Evolutionary conservation across 2,113 vertebrate genomes (phyloP), one percentile per base, ranked within the genome.

Genomic region (Equus przewalskii): DNA sequence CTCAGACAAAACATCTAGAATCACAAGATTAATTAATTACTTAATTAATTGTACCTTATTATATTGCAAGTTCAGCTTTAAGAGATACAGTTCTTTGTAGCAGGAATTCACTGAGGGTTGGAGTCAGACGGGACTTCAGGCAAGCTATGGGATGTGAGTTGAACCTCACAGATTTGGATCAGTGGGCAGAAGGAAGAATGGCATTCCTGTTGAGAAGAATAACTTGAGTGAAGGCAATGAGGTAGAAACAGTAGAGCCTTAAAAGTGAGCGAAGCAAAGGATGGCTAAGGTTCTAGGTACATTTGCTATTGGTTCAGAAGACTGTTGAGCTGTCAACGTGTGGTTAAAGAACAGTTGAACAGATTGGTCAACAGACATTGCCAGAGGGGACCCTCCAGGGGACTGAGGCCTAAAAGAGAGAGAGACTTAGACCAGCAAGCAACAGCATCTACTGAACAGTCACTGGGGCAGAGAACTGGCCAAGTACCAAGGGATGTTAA

Each of bases 401-500:
- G 22, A 44, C 60, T 7, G 62, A 72, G 54, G 24, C 15, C 15
- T 56, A 41, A 80, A 86, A 36, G 49, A 16, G 13, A 28, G n/a
- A 44, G 18, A 78, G 26, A 15, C 4, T 1, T 41, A n/a, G n/a
- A 14, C 36, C 49, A 78, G 30, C 4, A 18, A 80, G 18, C 11
- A 41, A 62, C 1, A 6, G 4, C 12, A 10, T 30, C 41, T 67
- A 1, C 30, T 30, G 33, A 69, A 3, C 5, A 0, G 24, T 72
- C 28, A 24, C 19, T 10, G 30, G 51, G 36, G 30, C 49, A 62
- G 11, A 92, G 21, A 83, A 13, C 9, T 56, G 14, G 33, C 36
- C 0, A 6, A 51, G 41, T 9, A 33, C 26, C 0, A 4, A 64
- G 30, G 28, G 36, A 8, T 11, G 7, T 26, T 14, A 73, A 41